Evolutionary conservation across 2,888 invertebrate species (phyloP).

Genomic region (Andrena minutula): DNA sequence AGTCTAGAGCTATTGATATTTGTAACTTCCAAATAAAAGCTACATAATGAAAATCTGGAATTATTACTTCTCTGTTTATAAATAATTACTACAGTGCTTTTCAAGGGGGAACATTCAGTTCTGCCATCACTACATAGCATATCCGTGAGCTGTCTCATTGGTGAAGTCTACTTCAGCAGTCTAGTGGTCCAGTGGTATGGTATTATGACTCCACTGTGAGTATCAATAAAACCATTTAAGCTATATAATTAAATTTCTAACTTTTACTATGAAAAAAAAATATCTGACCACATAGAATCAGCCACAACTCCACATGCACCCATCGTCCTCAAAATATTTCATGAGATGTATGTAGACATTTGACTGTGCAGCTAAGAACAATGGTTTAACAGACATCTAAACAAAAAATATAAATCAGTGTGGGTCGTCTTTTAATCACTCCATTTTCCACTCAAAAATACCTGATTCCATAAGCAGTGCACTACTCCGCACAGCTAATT

Average conservation of each 20-base stretch:
- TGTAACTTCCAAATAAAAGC: background rate
- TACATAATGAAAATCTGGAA: background rate
- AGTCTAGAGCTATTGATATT: background rate
- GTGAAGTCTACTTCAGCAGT: background rate
- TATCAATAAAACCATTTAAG: no score
- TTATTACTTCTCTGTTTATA: background rate
- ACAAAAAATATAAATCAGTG: background rate
- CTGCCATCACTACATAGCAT: no score
- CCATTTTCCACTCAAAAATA: background rate
- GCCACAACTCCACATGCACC: no score
- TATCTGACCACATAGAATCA: no score
- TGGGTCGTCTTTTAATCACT: background rate
- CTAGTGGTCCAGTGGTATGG: background rate
- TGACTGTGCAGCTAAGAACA: no score
- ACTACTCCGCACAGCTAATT: slow-evolving; percentile 33
- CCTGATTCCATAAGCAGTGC: background rate
- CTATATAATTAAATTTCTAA: no score
- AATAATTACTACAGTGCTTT: background rate
- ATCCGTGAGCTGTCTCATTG: no score
- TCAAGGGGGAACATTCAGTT: background rate
- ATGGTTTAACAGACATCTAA: background rate
- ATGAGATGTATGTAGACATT: no score
- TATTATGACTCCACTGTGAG: no score
- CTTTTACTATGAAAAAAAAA: no score
- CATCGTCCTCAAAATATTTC: no score